These are phyloP conservation scores for Epinotia ramella DNA, from an alignment of 2,888 invertebrate genomes.

Conservation along the genomic window DNA sequence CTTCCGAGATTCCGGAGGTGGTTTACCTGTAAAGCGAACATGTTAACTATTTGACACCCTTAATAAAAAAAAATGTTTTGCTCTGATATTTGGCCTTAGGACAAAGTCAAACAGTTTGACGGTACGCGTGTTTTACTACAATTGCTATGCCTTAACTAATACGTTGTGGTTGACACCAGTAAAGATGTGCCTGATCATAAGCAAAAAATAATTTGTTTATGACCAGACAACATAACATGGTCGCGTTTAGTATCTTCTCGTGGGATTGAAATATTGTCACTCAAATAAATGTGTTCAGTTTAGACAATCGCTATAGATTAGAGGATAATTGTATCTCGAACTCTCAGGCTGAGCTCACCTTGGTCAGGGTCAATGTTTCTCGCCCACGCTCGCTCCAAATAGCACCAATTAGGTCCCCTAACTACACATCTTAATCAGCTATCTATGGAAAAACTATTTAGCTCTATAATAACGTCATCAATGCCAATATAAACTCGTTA, in stretches of 20 bases:
- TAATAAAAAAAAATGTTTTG: neutral
- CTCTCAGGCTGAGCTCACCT: constrained; percentile 65
- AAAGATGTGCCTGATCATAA: neutral
- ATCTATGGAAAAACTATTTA: constrained; percentile 25
- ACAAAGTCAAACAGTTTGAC: no score
- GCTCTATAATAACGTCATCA: constrained; percentile 19
- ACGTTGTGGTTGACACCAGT: neutral
- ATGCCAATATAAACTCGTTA: constrained; percentile 12
- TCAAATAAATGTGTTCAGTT: constrained; percentile 23
- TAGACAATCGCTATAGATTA: constrained; percentile 55
- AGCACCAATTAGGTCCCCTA: constrained; percentile 47
- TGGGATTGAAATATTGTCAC: constrained; percentile 20
- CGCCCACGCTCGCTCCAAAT: constrained; percentile 62
- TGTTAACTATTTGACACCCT: neutral
- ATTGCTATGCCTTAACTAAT: no score
- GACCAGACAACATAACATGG: no score
- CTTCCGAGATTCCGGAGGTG: constrained; percentile 90
- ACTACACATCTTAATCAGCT: constrained; percentile 10
- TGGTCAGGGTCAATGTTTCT: constrained; percentile 72
- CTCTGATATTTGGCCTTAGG: neutral
- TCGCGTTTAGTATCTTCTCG: neutral
- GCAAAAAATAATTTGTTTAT: neutral
- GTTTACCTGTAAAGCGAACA: constrained; percentile 86
- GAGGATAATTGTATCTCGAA: constrained; percentile 51
- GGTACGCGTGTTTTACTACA: no score